Conservation (phyloP, 2,888 invertebrate species). For the Aphidius colemani region DNA sequence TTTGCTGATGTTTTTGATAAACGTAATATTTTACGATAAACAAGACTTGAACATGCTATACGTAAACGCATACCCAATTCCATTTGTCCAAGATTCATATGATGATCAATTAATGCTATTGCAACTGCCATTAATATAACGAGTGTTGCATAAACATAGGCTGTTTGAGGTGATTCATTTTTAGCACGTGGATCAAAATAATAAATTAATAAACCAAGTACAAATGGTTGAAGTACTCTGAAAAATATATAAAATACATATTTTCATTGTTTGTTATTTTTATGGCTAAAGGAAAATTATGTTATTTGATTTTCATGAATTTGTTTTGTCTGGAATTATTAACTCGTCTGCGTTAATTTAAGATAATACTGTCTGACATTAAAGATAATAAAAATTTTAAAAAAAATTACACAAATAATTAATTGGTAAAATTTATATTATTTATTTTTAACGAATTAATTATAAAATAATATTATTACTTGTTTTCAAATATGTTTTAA, state of each 20-base stretch:
- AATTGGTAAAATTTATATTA: too few relatives aligned
- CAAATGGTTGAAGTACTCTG: constrained; percentile 69
- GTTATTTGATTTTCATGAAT: neutral
- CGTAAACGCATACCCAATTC: constrained; percentile 79
- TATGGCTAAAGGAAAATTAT: constrained; percentile 25
- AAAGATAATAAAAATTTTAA: too few relatives aligned
- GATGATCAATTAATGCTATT: constrained; percentile 71
- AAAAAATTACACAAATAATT: too few relatives aligned
- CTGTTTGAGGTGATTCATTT: constrained; percentile 62
- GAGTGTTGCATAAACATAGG: constrained; percentile 70
- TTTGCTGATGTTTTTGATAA: constrained; percentile 53
- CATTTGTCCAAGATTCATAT: constrained; percentile 63
- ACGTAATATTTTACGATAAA: constrained; percentile 75
- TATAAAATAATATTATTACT: too few relatives aligned
- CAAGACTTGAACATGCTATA: constrained; percentile 77
- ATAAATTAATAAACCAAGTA: constrained; percentile 68
- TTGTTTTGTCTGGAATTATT: neutral
- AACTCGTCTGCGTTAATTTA: too few relatives aligned
- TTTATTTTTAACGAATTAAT: too few relatives aligned
- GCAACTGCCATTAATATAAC: constrained; percentile 67
- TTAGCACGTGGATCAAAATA: constrained; percentile 65
- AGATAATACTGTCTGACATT: too few relatives aligned
- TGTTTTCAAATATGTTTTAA: too few relatives aligned
- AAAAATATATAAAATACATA: constrained; percentile 33
- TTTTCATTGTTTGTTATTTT: too few relatives aligned